Conservation (phyloP, 2,113 vertebrate species). For the Dicaeum eximium region DNA sequence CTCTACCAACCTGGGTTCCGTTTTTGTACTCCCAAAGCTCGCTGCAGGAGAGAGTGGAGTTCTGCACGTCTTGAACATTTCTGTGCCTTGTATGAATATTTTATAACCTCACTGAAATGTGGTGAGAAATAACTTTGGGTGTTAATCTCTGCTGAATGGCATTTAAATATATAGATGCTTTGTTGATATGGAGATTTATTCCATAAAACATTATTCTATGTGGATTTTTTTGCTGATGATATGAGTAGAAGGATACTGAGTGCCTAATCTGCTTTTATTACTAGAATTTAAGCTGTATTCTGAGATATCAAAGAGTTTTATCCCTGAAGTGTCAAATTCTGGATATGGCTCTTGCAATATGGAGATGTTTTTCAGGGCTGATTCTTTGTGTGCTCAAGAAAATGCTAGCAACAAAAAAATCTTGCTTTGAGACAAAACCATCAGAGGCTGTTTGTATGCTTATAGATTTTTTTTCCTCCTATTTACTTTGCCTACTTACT, state of each 20-base stretch:
- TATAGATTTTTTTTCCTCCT: background rate
- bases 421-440: background rate
- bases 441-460: background rate
- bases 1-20: background rate
- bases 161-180: background rate
- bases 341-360: background rate
- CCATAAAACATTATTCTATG: background rate
- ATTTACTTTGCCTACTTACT: background rate
- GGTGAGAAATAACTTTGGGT: background rate
- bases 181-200: background rate
- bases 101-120: background rate
- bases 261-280: background rate
- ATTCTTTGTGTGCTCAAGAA: background rate
- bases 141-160: background rate
- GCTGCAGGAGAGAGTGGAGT: background rate
- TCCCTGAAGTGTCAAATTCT: background rate
- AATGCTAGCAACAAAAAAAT: background rate
- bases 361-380: background rate
- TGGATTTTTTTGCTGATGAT: background rate
- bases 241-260: background rate
- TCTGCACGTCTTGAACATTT: background rate
- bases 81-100: background rate
- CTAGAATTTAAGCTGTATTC: background rate
- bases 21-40: background rate
- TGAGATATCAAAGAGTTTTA: background rate